phyloP scores from a whole-genome alignment of 2,113 vertebrate species.

The Caretta caretta region DNA sequence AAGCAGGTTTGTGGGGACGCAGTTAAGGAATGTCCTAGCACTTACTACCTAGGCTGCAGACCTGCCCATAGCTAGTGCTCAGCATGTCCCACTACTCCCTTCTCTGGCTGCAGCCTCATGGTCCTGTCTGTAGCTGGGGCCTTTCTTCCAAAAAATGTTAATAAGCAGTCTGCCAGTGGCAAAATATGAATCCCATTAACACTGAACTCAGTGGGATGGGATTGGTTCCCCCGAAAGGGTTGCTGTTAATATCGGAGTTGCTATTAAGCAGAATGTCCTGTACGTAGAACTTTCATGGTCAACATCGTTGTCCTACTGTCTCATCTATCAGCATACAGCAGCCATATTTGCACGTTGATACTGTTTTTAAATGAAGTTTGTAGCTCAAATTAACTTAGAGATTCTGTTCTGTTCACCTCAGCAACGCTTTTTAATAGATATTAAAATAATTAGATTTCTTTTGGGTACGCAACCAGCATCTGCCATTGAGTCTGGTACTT shows the following conservation, averaged over 20 bases:
- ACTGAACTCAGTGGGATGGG: no score
- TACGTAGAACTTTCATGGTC: not conserved
- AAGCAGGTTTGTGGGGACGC: not conserved
- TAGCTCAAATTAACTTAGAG: not conserved
- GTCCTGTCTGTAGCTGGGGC: not conserved
- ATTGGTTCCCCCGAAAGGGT: not conserved
- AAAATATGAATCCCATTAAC: not conserved
- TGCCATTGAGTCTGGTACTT: not conserved
- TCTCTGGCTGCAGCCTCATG: not conserved
- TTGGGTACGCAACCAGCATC: not conserved
- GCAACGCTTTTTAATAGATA: not conserved
- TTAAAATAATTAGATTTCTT: not conserved
- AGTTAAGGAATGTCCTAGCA: not conserved
- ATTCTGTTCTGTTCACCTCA: not conserved
- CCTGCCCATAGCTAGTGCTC: not conserved
- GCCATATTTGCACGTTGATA: accelerated
- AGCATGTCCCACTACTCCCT: not conserved
- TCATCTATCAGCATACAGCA: not conserved
- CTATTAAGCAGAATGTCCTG: not conserved
- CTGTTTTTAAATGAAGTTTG: not conserved
- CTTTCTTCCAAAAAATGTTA: not conserved
- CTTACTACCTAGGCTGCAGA: not conserved
- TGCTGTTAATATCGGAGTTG: not conserved
- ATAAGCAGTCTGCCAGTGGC: not conserved
- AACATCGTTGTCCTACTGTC: not conserved